A percentile compares a stretch with the other conserved stretches of the same genome.
These are phyloP conservation scores for Agrilus mali DNA, from an alignment of 2,888 invertebrate species.

Conservation along the genomic window DNA sequence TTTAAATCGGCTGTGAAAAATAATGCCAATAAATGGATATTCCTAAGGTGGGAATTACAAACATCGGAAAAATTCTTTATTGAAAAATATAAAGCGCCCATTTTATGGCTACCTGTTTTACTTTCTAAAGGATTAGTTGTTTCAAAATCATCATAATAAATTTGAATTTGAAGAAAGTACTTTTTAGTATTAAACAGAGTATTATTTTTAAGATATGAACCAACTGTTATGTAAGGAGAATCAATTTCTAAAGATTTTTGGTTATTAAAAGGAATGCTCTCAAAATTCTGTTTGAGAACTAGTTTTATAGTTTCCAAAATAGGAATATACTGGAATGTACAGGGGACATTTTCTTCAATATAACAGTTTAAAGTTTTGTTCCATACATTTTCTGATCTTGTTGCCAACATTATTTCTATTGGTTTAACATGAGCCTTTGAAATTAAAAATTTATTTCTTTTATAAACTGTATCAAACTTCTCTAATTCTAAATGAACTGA, in stretches of 20 bases:
- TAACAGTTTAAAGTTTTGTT: conserved; percentile 2
- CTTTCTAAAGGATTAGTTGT: conserved; percentile 12
- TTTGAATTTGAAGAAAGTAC: conserved; percentile 4
- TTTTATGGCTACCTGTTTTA: conserved; percentile 14
- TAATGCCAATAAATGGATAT: conserved; percentile 12
- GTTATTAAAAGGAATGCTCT: background rate
- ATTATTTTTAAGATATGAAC: conserved; percentile 6
- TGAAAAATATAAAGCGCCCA: conserved; percentile 13
- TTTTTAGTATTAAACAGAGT: conserved; percentile 2
- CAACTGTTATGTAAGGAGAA: background rate
- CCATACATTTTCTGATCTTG: conserved; percentile 2
- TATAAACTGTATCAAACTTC: too few relatives aligned
- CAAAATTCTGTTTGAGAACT: conserved; percentile 1
- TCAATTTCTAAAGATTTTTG: too few relatives aligned
- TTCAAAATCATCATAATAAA: conserved; percentile 15
- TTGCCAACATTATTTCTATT: too few relatives aligned
- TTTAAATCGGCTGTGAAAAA: conserved; percentile 13
- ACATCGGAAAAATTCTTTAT: conserved; percentile 10
- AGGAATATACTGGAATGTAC: conserved; percentile 9
- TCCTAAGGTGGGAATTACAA: conserved; percentile 5
- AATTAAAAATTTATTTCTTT: too few relatives aligned
- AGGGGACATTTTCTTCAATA: conserved; percentile 8
- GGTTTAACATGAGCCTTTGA: too few relatives aligned
- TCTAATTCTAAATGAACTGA: too few relatives aligned
- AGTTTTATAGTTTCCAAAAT: conserved; percentile 5